phyloP scores from a whole-genome alignment of 1,140 invertebrate species.

The Goniozus legneri region DNA sequence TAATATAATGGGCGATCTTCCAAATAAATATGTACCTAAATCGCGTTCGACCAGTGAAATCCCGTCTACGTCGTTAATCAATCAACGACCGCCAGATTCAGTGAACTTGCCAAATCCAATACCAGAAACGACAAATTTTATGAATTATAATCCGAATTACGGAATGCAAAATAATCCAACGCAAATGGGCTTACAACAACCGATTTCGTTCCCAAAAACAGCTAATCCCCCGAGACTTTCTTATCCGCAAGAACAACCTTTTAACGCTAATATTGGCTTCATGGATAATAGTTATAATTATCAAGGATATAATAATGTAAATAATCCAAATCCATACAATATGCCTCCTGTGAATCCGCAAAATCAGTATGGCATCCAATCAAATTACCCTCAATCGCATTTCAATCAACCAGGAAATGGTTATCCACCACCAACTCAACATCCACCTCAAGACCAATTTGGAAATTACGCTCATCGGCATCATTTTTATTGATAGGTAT shows the following conservation, averaged over 20 bases:
- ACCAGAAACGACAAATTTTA: constrained; percentile 11
- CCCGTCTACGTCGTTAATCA: not conserved
- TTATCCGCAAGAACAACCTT: constrained; percentile 19
- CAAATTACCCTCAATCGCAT: constrained; percentile 28
- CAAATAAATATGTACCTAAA: constrained; percentile 48
- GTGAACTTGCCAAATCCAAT: too few relatives aligned
- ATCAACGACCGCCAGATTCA: constrained; percentile 3
- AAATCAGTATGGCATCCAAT: constrained; percentile 30
- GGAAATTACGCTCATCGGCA: constrained; percentile 42
- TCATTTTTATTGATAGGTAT: constrained; percentile 7
- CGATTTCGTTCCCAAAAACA: not conserved
- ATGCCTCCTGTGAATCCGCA: constrained; percentile 15
- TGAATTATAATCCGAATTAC: constrained; percentile 24
- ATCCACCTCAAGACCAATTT: constrained; percentile 36
- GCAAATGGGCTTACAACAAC: too few relatives aligned
- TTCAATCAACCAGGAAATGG: constrained; percentile 18
- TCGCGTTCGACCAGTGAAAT: constrained; percentile 21
- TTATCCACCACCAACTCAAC: constrained; percentile 19
- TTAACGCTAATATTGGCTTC: constrained; percentile 25
- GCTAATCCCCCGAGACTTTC: constrained; percentile 8
- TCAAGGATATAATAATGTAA: constrained; percentile 28
- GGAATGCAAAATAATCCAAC: constrained; percentile 13
- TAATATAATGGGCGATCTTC: constrained; percentile 61
- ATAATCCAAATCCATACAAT: constrained; percentile 27
- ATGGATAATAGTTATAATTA: constrained; percentile 45